A percentile compares a stretch with the other conserved stretches of the same genome.
Conservation (phyloP, 1,140 invertebrate species). For the Drosophila auraria region DNA sequence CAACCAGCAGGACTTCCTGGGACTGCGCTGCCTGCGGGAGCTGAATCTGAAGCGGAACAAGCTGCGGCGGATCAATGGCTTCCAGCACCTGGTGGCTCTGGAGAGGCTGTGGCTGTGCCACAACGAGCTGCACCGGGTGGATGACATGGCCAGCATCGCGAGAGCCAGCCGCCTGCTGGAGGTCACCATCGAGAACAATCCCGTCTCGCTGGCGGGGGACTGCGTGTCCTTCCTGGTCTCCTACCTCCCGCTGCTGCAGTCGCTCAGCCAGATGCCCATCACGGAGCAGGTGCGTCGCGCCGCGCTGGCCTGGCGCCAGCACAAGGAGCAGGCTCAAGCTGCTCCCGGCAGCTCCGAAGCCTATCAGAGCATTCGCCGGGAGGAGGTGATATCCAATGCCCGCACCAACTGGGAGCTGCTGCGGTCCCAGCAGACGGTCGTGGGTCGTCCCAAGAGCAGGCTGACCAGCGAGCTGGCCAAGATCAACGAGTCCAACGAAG, state of each 20-base stretch:
- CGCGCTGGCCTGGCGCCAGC: conserved; percentile 90
- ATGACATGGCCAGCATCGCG: conserved; percentile 91
- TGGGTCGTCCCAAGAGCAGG: conserved; percentile 57
- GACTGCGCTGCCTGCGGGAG: conserved; percentile 91
- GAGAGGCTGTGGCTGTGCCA: conserved; percentile 84
- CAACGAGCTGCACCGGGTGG: conserved; percentile 88
- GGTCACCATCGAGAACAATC: conserved; percentile 95
- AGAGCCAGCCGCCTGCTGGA: conserved; percentile 91
- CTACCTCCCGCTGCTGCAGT: conserved; percentile 89
- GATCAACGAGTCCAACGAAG: conserved; percentile 75
- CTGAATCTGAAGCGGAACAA: conserved; percentile 95
- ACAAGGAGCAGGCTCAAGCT: conserved; percentile 90
- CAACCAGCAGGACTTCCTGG: conserved; percentile 90
- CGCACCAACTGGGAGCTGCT: conserved; percentile 92
- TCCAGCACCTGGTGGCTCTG: conserved; percentile 88
- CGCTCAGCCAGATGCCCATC: conserved; percentile 90
- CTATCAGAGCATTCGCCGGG: conserved; percentile 88
- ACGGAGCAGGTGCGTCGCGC: conserved; percentile 91
- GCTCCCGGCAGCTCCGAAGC: conserved; percentile 89
- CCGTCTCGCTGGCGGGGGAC: conserved; percentile 90
- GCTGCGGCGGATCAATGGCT: conserved; percentile 91
- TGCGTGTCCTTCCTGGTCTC: conserved; percentile 92
- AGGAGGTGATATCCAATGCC: conserved; percentile 92
- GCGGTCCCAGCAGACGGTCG: conserved; percentile 87
- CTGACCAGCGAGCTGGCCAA: conserved; percentile 74